Evolutionary conservation across 2,113 vertebrate species (phyloP).

Genomic region (Heterochromis multidens): DNA sequence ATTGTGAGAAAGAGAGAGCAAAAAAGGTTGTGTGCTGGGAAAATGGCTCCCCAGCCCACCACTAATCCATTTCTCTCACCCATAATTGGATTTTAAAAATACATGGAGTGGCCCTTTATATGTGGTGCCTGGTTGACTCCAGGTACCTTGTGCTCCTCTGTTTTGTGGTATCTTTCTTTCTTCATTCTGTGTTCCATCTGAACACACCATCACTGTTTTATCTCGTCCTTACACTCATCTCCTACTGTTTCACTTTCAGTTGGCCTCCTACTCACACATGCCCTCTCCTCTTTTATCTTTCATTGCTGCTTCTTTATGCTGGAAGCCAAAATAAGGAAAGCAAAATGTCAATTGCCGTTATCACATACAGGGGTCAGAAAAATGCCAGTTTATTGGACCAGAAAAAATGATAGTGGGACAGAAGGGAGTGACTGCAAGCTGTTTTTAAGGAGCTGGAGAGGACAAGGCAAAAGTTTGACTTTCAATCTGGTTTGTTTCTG

Average conservation of each 20-base stretch:
- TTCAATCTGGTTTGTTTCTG: conserved; percentile 12
- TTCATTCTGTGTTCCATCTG: neutral
- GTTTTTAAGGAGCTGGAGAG: conserved; percentile 14
- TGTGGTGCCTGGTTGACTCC: conserved; percentile 14
- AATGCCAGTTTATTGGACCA: conserved; percentile 3
- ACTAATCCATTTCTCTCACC: conserved; percentile 33
- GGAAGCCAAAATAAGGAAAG: conserved; percentile 11
- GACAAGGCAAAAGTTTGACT: neutral
- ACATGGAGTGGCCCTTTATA: conserved; percentile 47
- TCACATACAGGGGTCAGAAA: neutral
- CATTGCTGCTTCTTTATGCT: neutral
- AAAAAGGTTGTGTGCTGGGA: conserved; percentile 26
- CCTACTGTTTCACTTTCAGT: conserved; percentile 3
- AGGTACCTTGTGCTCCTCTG: neutral
- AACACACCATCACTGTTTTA: neutral
- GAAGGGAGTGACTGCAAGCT: conserved; percentile 7
- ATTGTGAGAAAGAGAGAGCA: neutral
- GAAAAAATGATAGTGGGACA: neutral
- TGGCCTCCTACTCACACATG: neutral
- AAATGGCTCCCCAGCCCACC: conserved; percentile 24
- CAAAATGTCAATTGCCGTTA: conserved; percentile 17
- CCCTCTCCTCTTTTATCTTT: neutral
- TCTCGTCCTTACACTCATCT: neutral
- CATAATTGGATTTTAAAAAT: conserved; percentile 71
- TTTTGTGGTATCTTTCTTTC: neutral